phyloP scores from a whole-genome alignment of 2,888 invertebrate species.

The Spilarctia lutea region DNA sequence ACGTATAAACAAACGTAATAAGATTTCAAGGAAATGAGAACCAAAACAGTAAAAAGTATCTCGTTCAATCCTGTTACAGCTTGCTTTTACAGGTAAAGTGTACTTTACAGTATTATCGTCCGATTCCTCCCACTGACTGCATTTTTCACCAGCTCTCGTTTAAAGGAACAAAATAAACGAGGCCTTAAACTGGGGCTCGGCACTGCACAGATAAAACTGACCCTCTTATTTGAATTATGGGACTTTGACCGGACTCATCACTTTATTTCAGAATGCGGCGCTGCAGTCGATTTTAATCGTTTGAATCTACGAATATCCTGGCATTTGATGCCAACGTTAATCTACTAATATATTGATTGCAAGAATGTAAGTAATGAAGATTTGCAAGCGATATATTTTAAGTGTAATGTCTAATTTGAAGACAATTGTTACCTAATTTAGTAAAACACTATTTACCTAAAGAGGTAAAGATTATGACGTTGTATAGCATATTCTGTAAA shows the following conservation, averaged over 20 bases:
- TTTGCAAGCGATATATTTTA: background rate
- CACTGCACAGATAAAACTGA: constrained; percentile 68
- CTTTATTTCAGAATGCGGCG: constrained; percentile 44
- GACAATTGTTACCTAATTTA: background rate
- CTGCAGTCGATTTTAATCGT: constrained; percentile 38
- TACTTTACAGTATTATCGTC: constrained; percentile 66
- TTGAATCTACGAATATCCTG: constrained; percentile 6
- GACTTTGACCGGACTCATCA: constrained; percentile 56
- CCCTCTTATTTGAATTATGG: constrained; percentile 70
- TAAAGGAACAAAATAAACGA: constrained; percentile 67
- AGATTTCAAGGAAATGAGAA: constrained; percentile 44
- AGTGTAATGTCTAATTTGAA: background rate
- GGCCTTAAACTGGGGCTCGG: constrained; percentile 61
- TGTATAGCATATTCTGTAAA: too few relatives aligned
- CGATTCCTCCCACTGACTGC: constrained; percentile 57
- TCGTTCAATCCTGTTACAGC: constrained; percentile 45
- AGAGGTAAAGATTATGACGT: too few relatives aligned
- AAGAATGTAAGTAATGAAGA: background rate
- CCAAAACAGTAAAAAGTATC: constrained; percentile 53
- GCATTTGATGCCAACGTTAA: constrained; percentile 14
- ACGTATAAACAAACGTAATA: constrained; percentile 27
- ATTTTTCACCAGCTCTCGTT: constrained; percentile 65
- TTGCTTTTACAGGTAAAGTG: constrained; percentile 60
- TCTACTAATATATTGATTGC: background rate
- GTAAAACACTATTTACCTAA: too few relatives aligned